Percentiles rank a stretch among this genome's conserved stretches.
Evolutionary conservation across 2,888 invertebrate genomes (phyloP).

Genomic region (Agrotis puta): DNA sequence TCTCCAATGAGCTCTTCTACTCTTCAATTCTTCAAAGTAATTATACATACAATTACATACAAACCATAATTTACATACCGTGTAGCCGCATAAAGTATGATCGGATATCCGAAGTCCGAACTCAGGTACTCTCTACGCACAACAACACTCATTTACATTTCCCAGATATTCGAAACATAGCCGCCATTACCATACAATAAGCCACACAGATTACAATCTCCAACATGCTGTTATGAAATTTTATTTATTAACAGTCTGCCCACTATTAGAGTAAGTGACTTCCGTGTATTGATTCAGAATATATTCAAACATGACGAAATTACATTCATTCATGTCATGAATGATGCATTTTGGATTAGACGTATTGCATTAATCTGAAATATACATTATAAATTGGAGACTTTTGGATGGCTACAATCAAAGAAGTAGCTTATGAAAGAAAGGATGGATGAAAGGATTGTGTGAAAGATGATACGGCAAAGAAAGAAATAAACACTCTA

Average conservation of each 20-base stretch:
- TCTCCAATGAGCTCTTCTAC: too few species aligned
- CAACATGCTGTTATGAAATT: conserved; percentile 59
- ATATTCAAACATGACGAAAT: conserved; percentile 48
- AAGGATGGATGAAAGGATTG: neutral
- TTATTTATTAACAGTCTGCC: conserved; percentile 56
- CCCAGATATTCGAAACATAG: conserved; percentile 60
- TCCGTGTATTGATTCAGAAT: conserved; percentile 57
- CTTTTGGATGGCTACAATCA: neutral
- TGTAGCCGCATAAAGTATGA: neutral
- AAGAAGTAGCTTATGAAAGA: neutral
- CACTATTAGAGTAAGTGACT: conserved; percentile 37
- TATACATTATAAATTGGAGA: conserved; percentile 2
- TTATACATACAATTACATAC: neutral
- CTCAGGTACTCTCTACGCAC: conserved; percentile 13
- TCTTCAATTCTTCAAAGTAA: neutral
- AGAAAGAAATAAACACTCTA: neutral
- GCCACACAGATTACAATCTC: conserved; percentile 59
- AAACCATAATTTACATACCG: conserved; percentile 7
- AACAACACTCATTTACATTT: conserved; percentile 65
- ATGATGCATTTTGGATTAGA: conserved; percentile 53
- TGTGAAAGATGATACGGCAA: neutral
- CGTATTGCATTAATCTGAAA: conserved; percentile 10
- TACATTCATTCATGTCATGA: conserved; percentile 38
- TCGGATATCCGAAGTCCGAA: conserved; percentile 53
- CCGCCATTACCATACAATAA: conserved; percentile 73